Percentiles rank a stretch among this genome's conserved stretches.
Evolutionary conservation across 2,797 vertebrate species (phyloP).

Genomic region (Nannoperca obscura): DNA sequence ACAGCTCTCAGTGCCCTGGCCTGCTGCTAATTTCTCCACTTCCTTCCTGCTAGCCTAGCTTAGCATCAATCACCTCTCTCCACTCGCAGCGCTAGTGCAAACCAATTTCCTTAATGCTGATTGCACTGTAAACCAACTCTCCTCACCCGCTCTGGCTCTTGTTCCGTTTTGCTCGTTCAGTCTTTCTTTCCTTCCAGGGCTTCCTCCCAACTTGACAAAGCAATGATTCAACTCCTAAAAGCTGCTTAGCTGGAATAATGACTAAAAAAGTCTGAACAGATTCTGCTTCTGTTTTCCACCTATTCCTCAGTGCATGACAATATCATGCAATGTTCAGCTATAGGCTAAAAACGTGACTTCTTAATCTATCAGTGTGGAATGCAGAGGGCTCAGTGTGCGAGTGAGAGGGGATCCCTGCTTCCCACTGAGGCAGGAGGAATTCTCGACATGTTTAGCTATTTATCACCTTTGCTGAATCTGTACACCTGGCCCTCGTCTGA

Average conservation of each 20-base stretch:
- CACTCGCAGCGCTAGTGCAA: conserved; percentile 73
- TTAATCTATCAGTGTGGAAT: conserved; percentile 41
- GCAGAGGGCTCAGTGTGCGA: conserved; percentile 26
- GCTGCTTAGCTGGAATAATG: conserved; percentile 38
- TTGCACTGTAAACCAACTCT: conserved; percentile 86
- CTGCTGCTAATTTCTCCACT: conserved; percentile 80
- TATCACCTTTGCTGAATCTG: conserved; percentile 76
- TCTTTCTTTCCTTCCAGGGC: conserved; percentile 73
- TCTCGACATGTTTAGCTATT: conserved; percentile 76
- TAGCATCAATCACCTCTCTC: conserved; percentile 84
- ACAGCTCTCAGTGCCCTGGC: conserved; percentile 82
- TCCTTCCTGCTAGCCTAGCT: conserved; percentile 85
- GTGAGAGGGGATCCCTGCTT: conserved; percentile 59
- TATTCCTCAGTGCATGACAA: conserved; percentile 11
- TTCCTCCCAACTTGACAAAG: conserved; percentile 70
- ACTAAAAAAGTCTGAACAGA: conserved; percentile 29
- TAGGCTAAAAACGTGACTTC: neutral
- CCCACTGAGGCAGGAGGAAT: conserved; percentile 76
- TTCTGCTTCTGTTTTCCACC: conserved; percentile 8
- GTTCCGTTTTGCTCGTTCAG: conserved; percentile 67
- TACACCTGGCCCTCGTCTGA: conserved; percentile 39
- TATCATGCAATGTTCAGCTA: conserved; percentile 16
- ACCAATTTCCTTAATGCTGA: conserved; percentile 86
- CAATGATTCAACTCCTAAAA: conserved; percentile 65
- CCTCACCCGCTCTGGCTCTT: conserved; percentile 69